phyloP scores from a whole-genome alignment of 2,797 vertebrate genomes.

The Channa striata region DNA sequence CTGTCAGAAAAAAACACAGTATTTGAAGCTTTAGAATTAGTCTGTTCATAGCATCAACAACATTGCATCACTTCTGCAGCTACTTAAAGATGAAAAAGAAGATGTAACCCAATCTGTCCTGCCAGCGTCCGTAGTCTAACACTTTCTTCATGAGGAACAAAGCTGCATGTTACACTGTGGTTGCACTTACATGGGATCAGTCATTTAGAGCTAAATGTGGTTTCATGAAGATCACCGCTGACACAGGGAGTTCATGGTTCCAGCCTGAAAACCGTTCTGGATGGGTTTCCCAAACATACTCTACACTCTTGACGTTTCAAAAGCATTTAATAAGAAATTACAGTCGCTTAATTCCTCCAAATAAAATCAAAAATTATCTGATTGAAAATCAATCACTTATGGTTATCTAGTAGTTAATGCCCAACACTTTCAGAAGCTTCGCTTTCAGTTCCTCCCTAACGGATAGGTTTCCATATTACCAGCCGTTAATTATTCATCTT shows the following conservation, averaged over 20 bases:
- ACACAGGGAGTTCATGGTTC: not conserved
- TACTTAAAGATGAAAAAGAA: conserved; percentile 51
- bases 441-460: conserved; percentile 76
- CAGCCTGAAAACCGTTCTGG: not conserved
- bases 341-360: conserved; percentile 7
- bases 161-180: not conserved
- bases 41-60: conserved; percentile 41
- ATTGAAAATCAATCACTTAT: conserved; percentile 70
- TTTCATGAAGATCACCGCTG: not conserved
- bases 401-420: conserved; percentile 56
- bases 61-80: conserved; percentile 34
- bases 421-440: conserved; percentile 63
- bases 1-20: conserved; percentile 30
- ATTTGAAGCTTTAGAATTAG: conserved; percentile 42
- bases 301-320: conserved; percentile 31
- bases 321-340: conserved; percentile 21
- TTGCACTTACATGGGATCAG: not conserved
- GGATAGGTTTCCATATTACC: conserved; percentile 83
- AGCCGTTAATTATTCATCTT: conserved; percentile 81
- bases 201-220: not conserved
- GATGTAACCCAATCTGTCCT: conserved; percentile 27
- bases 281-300: too few species aligned
- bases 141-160: conserved; percentile 11
- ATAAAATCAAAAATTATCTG: conserved; percentile 51
- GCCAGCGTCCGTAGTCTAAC: conserved; percentile 13